These are phyloP conservation scores for Pegoplata infirma DNA, from an alignment of 2,888 invertebrate genomes.

Conservation along the genomic window DNA sequence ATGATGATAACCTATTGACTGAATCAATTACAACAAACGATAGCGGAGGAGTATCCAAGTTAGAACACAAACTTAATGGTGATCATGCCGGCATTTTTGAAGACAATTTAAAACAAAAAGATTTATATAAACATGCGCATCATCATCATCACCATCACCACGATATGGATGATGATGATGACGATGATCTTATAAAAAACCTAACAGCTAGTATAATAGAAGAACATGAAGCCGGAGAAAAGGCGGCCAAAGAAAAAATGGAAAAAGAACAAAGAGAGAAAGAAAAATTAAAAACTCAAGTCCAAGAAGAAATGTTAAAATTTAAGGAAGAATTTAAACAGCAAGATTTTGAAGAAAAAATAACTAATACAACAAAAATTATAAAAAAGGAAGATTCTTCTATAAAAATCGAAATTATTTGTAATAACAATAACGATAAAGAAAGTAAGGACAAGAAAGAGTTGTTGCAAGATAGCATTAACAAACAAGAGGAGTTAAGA, in stretches of 20 bases:
- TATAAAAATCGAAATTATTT: conserved; percentile 38
- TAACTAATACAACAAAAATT: conserved; percentile 36
- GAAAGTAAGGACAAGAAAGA: conserved; percentile 32
- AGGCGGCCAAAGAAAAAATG: conserved; percentile 55
- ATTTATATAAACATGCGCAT: conserved; percentile 30
- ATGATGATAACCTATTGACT: conserved; percentile 74
- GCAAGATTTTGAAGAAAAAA: conserved; percentile 65
- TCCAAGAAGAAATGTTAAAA: conserved; percentile 1
- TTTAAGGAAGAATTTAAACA: conserved; percentile 11
- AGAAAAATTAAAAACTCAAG: background rate
- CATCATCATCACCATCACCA: conserved; percentile 25
- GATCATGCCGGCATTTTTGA: conserved; percentile 72
- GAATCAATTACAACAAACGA: conserved; percentile 53
- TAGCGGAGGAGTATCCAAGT: background rate
- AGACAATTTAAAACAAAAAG: conserved; percentile 42
- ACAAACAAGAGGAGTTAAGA: background rate
- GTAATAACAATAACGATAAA: conserved; percentile 47
- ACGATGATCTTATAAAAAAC: conserved; percentile 74
- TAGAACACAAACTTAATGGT: conserved; percentile 72
- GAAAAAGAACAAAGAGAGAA: conserved; percentile 54
- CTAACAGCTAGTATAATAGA: conserved; percentile 65
- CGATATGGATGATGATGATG: conserved; percentile 50
- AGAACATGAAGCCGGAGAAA: conserved; percentile 56
- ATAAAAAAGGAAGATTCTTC: conserved; percentile 39
- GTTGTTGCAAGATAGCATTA: background rate